phyloP scores from a whole-genome alignment of 2,888 invertebrate species.

The Rosalia funebris region DNA sequence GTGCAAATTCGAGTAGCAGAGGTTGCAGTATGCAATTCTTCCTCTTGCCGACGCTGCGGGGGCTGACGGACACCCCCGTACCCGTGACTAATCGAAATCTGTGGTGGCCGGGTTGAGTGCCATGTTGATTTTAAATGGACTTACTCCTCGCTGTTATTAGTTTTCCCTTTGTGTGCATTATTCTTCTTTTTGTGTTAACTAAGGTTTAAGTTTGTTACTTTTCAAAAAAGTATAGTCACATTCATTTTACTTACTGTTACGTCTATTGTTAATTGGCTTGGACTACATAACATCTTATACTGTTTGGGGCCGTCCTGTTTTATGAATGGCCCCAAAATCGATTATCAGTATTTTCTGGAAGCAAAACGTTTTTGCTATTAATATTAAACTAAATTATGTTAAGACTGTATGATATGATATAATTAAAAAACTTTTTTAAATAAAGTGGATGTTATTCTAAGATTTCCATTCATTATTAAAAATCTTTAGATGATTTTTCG shows the following conservation, averaged over 20 bases:
- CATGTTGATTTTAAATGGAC: slow-evolving; percentile 13
- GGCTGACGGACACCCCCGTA: neutral
- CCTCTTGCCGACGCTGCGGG: neutral
- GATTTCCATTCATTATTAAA: no score
- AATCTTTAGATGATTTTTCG: no score
- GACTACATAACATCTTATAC: slow-evolving; percentile 43
- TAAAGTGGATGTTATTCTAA: no score
- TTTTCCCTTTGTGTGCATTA: slow-evolving; percentile 21
- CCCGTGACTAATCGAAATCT: neutral
- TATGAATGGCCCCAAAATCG: no score
- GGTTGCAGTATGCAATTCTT: neutral
- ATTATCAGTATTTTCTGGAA: no score
- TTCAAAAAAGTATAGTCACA: slow-evolving; percentile 25
- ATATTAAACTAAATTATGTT: no score
- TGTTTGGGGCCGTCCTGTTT: no score
- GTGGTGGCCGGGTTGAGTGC: slow-evolving; percentile 1
- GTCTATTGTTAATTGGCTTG: slow-evolving; percentile 31
- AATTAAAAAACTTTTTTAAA: no score
- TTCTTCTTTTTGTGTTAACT: slow-evolving; percentile 15
- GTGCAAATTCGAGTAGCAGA: neutral
- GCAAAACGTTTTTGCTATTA: no score
- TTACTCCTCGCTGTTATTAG: slow-evolving; percentile 18
- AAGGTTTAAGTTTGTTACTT: slow-evolving; percentile 21
- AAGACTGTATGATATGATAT: no score
- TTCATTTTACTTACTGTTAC: slow-evolving; percentile 25